phyloP scores from a whole-genome alignment of 2,888 invertebrate species.

The Cheilosia impressa region DNA sequence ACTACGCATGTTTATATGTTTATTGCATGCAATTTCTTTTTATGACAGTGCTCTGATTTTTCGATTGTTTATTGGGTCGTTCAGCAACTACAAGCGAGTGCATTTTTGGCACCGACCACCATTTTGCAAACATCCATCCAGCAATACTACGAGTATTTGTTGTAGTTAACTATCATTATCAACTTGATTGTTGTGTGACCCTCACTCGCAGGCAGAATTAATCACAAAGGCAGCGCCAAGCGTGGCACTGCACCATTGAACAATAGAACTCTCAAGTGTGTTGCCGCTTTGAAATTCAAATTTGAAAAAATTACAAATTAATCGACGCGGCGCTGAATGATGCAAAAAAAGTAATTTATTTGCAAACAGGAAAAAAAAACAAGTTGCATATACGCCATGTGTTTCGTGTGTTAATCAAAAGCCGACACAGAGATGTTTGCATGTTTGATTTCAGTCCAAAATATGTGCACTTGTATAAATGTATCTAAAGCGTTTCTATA shows the following conservation, averaged over 20 bases:
- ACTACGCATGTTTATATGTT: background rate
- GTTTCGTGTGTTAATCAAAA: slow-evolving; percentile 20
- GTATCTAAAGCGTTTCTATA: slow-evolving; percentile 20
- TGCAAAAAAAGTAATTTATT: slow-evolving; percentile 1
- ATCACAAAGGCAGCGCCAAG: slow-evolving; percentile 12
- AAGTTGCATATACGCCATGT: slow-evolving; percentile 7
- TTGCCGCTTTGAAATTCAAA: slow-evolving; percentile 20
- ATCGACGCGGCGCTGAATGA: slow-evolving; percentile 16
- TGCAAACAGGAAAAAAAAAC: background rate
- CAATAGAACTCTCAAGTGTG: slow-evolving; percentile 23
- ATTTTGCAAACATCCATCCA: background rate
- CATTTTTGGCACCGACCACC: background rate
- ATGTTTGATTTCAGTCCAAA: slow-evolving; percentile 1
- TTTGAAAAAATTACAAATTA: slow-evolving; percentile 13
- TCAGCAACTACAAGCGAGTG: background rate
- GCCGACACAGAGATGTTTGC: background rate
- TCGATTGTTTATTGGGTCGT: slow-evolving; percentile 14
- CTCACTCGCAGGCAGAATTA: background rate
- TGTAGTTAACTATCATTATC: background rate
- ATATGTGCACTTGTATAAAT: slow-evolving; percentile 1
- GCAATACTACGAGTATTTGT: background rate
- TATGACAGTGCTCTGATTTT: slow-evolving; percentile 31
- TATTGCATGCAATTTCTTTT: slow-evolving; percentile 1
- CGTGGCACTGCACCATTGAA: slow-evolving; percentile 12
- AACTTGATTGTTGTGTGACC: slow-evolving; percentile 3